Conservation (phyloP, 1,140 invertebrate genomes). For the Eriosoma lanigerum region DNA sequence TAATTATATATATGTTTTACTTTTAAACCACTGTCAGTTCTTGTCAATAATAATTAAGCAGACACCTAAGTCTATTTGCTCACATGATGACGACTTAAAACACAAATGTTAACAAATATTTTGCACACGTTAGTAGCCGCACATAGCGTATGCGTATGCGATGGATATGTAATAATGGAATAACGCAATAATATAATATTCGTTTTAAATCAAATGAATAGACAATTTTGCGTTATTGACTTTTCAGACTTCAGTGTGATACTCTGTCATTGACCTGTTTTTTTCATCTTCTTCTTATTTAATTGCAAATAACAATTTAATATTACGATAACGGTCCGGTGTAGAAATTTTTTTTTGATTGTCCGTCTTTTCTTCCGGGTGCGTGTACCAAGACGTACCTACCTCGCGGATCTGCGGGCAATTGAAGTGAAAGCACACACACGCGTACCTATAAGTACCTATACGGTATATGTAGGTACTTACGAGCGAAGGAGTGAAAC, state of each 20-base stretch:
- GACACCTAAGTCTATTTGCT: background rate
- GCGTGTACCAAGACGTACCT: background rate
- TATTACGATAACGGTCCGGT: background rate
- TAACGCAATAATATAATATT: background rate
- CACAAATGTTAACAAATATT: too few species aligned
- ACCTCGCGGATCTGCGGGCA: background rate
- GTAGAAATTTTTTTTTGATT: constrained; percentile 30
- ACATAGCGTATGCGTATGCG: too few species aligned
- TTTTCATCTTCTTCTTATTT: background rate
- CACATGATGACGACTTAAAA: background rate
- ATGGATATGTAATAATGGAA: background rate
- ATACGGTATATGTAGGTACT: too few species aligned
- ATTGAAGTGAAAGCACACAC: constrained; percentile 24
- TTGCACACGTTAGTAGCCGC: too few species aligned
- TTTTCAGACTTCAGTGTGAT: background rate
- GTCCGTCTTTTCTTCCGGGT: background rate
- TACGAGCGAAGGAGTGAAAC: background rate
- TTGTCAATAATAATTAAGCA: background rate
- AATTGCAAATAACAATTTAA: constrained; percentile 1
- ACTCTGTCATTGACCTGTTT: background rate
- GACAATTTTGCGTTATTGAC: constrained; percentile 13
- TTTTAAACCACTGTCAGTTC: background rate
- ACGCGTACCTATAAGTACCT: background rate
- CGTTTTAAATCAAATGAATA: constrained; percentile 36
- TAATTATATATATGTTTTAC: background rate